phyloP scores from a whole-genome alignment of 2,797 vertebrate species.

The Triplophysa yarkandensis region DNA sequence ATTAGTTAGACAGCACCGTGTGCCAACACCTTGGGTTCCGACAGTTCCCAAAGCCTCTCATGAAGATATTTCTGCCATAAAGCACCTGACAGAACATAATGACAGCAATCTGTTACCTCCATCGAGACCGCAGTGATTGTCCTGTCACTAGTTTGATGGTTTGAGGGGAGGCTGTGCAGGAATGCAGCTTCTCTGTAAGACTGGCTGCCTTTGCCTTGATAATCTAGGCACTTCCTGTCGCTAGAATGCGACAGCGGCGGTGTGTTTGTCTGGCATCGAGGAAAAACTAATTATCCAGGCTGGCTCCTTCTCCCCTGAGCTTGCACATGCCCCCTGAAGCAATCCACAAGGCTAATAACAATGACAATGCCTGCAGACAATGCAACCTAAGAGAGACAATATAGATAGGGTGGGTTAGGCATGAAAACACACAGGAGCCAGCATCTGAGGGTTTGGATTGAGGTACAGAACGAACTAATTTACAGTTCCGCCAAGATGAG shows the following conservation, averaged over 20 bases:
- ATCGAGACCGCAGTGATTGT: conserved; percentile 53
- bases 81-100: conserved; percentile 43
- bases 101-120: conserved; percentile 38
- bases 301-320: conserved; percentile 67
- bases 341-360: conserved; percentile 76
- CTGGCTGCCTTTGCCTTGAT: conserved; percentile 70
- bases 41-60: conserved; percentile 34
- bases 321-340: conserved; percentile 69
- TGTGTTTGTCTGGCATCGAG: conserved; percentile 54
- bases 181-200: conserved; percentile 66
- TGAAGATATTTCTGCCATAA: conserved; percentile 43
- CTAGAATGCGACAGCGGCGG: conserved; percentile 53
- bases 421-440: conserved; percentile 14
- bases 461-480: conserved; percentile 24
- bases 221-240: conserved; percentile 73
- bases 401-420: conserved; percentile 13
- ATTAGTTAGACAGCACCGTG: background rate
- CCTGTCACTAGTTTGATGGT: conserved; percentile 61
- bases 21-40: conserved; percentile 8
- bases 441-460: background rate
- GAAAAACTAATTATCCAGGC: conserved; percentile 77
- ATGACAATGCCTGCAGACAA: conserved; percentile 70
- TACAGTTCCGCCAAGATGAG: conserved; percentile 12
- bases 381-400: conserved; percentile 46
- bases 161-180: conserved; percentile 70